Percentiles rank a stretch among this genome's conserved stretches.
These are phyloP conservation scores for Troides oblongomaculatus DNA, from an alignment of 2,888 invertebrate species.

Conservation along the genomic window DNA sequence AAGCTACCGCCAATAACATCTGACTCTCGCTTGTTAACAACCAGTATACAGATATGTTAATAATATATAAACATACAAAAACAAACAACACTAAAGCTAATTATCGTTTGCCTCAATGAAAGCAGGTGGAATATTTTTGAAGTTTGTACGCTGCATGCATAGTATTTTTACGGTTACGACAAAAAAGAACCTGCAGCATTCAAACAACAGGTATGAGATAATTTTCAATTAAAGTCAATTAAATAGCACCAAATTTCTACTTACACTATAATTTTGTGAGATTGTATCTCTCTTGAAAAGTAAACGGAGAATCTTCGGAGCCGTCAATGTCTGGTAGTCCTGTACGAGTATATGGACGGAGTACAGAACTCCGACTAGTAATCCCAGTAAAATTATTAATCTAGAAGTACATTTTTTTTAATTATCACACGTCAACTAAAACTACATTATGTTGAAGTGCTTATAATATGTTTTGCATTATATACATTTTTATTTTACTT, in stretches of 20 bases:
- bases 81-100: too few relatives aligned
- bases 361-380: slow-evolving; percentile 65
- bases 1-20: too few relatives aligned
- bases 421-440: background rate
- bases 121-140: too few relatives aligned
- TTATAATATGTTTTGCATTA: background rate
- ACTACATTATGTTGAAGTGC: background rate
- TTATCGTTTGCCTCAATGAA: too few relatives aligned
- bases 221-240: too few relatives aligned
- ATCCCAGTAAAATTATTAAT: slow-evolving; percentile 58
- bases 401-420: slow-evolving; percentile 45
- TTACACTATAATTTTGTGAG: slow-evolving; percentile 47
- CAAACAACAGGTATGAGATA: too few relatives aligned
- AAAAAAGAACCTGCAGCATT: too few relatives aligned
- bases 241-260: slow-evolving; percentile 20
- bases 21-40: too few relatives aligned
- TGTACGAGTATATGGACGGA: slow-evolving; percentile 64
- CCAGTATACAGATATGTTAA: too few relatives aligned
- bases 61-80: too few relatives aligned
- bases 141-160: too few relatives aligned
- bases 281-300: slow-evolving; percentile 62
- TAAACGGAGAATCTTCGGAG: slow-evolving; percentile 51
- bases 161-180: too few relatives aligned
- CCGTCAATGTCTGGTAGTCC: slow-evolving; percentile 66
- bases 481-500: background rate